A percentile compares a stretch with the other conserved stretches of the same genome.
Evolutionary conservation across 2,797 vertebrate species (phyloP).

Genomic region (Rhynchonycteris naso): DNA sequence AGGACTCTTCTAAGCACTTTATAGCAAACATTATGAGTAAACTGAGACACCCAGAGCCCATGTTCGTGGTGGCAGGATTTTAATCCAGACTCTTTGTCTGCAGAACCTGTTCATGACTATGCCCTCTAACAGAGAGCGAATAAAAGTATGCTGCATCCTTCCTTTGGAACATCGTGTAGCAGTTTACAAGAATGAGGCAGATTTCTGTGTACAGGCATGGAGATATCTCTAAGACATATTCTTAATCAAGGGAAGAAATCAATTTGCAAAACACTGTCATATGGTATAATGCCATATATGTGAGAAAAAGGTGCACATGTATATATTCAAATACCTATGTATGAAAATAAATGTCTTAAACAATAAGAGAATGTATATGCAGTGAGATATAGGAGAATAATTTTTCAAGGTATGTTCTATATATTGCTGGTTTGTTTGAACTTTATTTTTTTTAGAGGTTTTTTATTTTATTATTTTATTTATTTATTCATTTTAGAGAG

Average conservation of each 20-base stretch:
- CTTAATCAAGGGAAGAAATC: background rate
- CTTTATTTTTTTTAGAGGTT: too few relatives aligned
- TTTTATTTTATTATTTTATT: too few relatives aligned
- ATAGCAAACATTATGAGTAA: background rate
- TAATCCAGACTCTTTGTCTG: background rate
- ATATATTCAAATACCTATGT: background rate
- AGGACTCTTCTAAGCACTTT: background rate
- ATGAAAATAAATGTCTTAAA: background rate
- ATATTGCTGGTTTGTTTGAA: background rate
- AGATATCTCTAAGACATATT: background rate
- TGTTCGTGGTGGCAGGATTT: background rate
- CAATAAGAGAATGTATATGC: background rate
- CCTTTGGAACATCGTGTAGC: background rate
- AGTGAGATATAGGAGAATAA: background rate
- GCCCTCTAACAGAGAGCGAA: background rate
- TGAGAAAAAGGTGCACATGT: background rate
- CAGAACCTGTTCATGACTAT: background rate
- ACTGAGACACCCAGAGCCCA: background rate
- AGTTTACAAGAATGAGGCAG: background rate
- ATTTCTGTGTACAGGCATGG: background rate
- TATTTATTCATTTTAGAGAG: too few relatives aligned
- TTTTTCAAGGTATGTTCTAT: conserved; percentile 1
- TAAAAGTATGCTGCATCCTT: background rate
- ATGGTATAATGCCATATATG: background rate
- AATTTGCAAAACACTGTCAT: background rate